Conservation (phyloP, 2,113 vertebrate genomes). For the Leptodactylus fuscus region DNA sequence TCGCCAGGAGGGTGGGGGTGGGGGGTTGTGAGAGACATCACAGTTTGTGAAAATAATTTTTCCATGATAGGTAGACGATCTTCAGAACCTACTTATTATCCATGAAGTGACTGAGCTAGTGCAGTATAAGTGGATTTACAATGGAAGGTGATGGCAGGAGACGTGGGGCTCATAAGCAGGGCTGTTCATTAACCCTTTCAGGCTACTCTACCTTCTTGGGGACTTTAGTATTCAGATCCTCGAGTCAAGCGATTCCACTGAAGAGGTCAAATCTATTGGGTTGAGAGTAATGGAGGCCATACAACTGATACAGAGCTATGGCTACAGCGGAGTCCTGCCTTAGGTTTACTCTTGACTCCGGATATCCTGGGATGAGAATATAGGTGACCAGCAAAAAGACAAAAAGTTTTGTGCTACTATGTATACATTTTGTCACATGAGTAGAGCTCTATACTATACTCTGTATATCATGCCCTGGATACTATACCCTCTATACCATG, state of each 20-base stretch:
- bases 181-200: constrained; percentile 18
- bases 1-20: constrained; percentile 43
- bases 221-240: not conserved
- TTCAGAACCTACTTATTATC: constrained; percentile 55
- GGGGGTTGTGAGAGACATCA: constrained; percentile 26
- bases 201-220: not conserved
- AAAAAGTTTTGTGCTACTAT: too few species aligned
- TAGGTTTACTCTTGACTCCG: too few species aligned
- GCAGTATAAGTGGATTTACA: constrained; percentile 55
- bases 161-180: constrained; percentile 29
- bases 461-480: too few species aligned
- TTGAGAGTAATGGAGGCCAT: not conserved
- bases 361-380: too few species aligned
- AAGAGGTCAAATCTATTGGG: not conserved
- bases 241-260: not conserved
- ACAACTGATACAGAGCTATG: not conserved
- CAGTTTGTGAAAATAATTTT: constrained; percentile 52
- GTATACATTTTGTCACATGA: too few species aligned
- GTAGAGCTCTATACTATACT: too few species aligned
- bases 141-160: constrained; percentile 50
- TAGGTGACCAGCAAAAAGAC: too few species aligned
- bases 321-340: too few species aligned
- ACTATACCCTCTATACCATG: too few species aligned
- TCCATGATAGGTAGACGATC: constrained; percentile 48
- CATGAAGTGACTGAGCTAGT: constrained; percentile 50